Base-by-base conservation (phyloP, 2,113 vertebrate species). In the Pimephales promelas region DNA sequence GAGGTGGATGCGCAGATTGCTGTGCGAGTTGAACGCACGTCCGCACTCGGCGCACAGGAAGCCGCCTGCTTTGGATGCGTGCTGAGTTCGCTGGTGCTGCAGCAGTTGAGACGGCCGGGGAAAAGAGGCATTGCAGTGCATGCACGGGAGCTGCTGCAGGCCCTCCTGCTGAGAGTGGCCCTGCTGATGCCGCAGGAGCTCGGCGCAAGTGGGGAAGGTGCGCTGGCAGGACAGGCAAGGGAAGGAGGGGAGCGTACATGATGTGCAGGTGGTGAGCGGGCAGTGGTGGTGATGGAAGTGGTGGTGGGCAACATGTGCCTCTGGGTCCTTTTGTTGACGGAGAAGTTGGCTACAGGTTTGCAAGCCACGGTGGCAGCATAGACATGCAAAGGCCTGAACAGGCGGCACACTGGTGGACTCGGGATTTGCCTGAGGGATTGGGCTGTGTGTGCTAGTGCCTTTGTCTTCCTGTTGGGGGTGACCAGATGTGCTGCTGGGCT, bases 1-100 rank as follows among this genome's bases (percentile, higher is more conserved):
- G 75, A 94, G 94, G 86, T 95, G 95, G 79, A 95, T 94, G 47
- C 95, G 94, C 45, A 95, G 93, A 87, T 95, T 95, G 89, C 94
- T 94, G 88, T 95, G 94, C 0, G 93, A 95, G 90, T 95, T 93
- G 85, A 95, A 94, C 24, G 92, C 87, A 26, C 94, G 87, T n/a
- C 94, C 94, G 1, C 95, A 95, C 85, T 95, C 92, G 0, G 92
- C 89, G 88, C 95, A 95, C 57, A 94, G 87, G 88, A 95, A 95
- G 68, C 94, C 93, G 0, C 90, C 59, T 0, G 87, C 66, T 82
- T 95, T 94, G 64, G 91, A 86, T 9, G 91, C 83, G 2, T 94
- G 94, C 84, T 93, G 92, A 0, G 91, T 76, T 26, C 92, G 93
- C 90, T 94, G 94, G 86, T 95, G 94, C 88, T 95, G 94, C 84